phyloP scores from a whole-genome alignment of 1,140 invertebrate genomes.

The Drosophila ananassae region DNA sequence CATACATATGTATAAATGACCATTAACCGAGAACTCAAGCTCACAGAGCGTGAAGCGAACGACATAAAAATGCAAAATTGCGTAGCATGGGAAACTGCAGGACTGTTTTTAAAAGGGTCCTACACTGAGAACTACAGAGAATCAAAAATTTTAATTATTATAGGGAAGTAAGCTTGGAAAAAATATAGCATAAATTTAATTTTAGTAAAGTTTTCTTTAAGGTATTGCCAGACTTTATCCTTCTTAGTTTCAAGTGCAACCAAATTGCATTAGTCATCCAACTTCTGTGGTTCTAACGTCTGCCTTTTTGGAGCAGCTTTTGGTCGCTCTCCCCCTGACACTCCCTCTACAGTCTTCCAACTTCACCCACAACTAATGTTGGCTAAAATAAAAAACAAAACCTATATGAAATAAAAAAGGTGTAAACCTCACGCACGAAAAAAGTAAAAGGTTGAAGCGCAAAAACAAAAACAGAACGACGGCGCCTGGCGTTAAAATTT shows the following conservation, averaged over 20 bases:
- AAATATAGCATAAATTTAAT: background rate
- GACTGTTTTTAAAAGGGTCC: constrained; percentile 18
- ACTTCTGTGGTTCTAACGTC: constrained; percentile 10
- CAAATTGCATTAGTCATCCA: constrained; percentile 61
- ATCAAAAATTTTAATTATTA: background rate
- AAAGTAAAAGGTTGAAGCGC: constrained; percentile 25
- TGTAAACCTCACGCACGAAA: constrained; percentile 55
- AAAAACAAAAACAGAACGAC: constrained; percentile 22
- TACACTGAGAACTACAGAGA: constrained; percentile 4
- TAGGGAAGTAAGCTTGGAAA: background rate
- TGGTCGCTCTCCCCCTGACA: constrained; percentile 4
- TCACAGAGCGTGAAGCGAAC: constrained; percentile 50
- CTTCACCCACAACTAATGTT: constrained; percentile 23
- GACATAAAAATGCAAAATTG: constrained; percentile 58
- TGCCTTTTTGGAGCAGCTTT: constrained; percentile 61
- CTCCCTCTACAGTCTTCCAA: constrained; percentile 2
- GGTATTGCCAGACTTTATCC: background rate
- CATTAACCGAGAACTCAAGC: constrained; percentile 47
- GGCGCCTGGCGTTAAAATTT: constrained; percentile 59
- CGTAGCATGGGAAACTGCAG: constrained; percentile 52
- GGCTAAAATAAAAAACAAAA: constrained; percentile 18
- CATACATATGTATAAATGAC: no score
- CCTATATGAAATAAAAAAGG: constrained; percentile 45
- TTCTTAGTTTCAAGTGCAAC: background rate
- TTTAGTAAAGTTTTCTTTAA: no score